Evolutionary conservation across 2,888 invertebrate genomes (phyloP), one percentile per base, ranked within the genome.

Genomic region (Drosophila siamana): DNA sequence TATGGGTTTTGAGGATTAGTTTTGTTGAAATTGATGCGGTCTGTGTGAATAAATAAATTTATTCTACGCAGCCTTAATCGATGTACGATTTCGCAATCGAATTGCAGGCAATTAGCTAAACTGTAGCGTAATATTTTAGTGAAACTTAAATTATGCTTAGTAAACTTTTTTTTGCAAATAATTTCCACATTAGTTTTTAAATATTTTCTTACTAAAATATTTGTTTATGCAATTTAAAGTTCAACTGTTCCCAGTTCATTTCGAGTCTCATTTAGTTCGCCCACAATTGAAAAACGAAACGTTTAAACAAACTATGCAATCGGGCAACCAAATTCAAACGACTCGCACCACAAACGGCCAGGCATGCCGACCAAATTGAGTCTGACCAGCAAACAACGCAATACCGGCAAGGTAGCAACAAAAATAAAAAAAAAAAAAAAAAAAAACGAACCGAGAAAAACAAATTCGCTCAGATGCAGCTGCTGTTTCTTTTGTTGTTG

Each of bases 401-500:
- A n/a, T n/a, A n/a, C n/a, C n/a, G n/a, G n/a, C n/a, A 28, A 26
- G 46, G 16, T 36, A 38, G 43, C n/a, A n/a, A n/a, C n/a, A n/a
- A n/a, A n/a, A n/a, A n/a, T n/a, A n/a, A 3, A 19, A 19, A 1
- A 19, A 19, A 19, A 19, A 19, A 19, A 19, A 19, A 19, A 19
- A 19, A 19, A 19, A 55, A 48, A 30, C 40, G 47, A 46, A 43
- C n/a, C 33, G 55, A 67, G 54, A 36, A 79, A 68, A 70, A 59
- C 66, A 79, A 70, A 65, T 54, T 67, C 26, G 38, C 41, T 57
- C 15, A 40, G 50, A 50, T 50, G 60, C 62, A 52, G 72, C 64
- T 54, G 66, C 59, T 22, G 28, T 24, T 62, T 40, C 33, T 66
- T 64, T 74, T 71, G 63, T 71, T 86, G 67, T 74, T 78, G 83